phyloP scores from a whole-genome alignment of 2,113 vertebrate species.

The Ardeotis arabs region DNA sequence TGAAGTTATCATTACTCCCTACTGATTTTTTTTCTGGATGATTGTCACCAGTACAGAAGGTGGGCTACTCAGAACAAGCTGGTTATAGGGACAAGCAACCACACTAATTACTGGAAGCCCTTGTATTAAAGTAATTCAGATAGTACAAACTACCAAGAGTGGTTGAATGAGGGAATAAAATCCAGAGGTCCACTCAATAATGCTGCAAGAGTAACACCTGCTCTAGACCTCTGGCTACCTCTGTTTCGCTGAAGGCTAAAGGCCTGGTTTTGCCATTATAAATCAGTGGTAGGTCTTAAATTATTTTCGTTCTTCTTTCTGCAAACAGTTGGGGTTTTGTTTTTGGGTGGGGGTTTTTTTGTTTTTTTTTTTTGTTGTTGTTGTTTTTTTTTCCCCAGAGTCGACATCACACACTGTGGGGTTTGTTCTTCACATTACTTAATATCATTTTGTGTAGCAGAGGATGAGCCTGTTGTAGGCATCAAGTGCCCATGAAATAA shows the following conservation, averaged over 20 bases:
- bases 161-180: background rate
- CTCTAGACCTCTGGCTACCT: background rate
- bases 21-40: background rate
- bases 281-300: background rate
- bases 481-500: background rate
- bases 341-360: background rate
- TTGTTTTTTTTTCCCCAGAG: too few relatives aligned
- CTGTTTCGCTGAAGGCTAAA: background rate
- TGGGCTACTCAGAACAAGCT: background rate
- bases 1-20: background rate
- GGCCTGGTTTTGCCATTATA: background rate
- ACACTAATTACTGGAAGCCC: background rate
- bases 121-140: background rate
- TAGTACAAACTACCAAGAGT: background rate
- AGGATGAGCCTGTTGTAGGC: background rate
- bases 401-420: background rate
- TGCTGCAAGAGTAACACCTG: accelerated
- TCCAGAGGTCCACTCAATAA: background rate
- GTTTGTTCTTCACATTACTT: background rate
- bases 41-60: background rate
- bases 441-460: background rate
- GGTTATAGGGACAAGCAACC: background rate
- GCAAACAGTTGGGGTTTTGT: background rate
- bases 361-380: too few relatives aligned
- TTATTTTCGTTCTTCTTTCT: background rate